These are phyloP conservation scores for Clupea harengus DNA, from an alignment of 2,113 vertebrate genomes.

Conservation along the genomic window DNA sequence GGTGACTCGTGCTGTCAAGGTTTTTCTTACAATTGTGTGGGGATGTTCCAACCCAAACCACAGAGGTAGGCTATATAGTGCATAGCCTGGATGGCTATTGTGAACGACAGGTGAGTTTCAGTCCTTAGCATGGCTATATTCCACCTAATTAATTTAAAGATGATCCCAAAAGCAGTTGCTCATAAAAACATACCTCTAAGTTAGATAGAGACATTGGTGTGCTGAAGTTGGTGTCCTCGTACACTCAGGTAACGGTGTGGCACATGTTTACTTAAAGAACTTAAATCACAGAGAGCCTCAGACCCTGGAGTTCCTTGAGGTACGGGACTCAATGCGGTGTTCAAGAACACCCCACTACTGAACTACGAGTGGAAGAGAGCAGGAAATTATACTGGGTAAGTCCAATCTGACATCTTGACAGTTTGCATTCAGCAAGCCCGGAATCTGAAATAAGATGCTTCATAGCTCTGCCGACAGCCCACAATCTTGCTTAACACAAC, in stretches of 20 bases:
- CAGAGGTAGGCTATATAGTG: too few species aligned
- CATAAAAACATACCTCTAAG: too few species aligned
- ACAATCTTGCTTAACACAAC: constrained; percentile 4
- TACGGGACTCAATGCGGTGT: not conserved
- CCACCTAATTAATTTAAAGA: too few species aligned
- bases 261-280: not conserved
- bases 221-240: not conserved
- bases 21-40: too few species aligned
- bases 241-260: not conserved
- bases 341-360: not conserved
- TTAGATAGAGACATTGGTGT: not conserved
- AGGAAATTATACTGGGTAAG: not conserved
- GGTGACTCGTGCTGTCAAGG: too few species aligned
- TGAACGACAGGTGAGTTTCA: too few species aligned
- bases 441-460: not conserved
- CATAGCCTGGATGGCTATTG: too few species aligned
- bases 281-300: not conserved
- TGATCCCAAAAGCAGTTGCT: too few species aligned
- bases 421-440: not conserved
- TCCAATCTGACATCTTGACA: constrained; percentile 7
- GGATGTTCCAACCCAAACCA: too few species aligned
- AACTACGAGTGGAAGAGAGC: not conserved
- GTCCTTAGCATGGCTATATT: too few species aligned
- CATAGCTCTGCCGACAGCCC: not conserved
- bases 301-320: not conserved